Evolutionary conservation across 2,888 invertebrate genomes (phyloP).

Genomic region (Drosophila macrospina): DNA sequence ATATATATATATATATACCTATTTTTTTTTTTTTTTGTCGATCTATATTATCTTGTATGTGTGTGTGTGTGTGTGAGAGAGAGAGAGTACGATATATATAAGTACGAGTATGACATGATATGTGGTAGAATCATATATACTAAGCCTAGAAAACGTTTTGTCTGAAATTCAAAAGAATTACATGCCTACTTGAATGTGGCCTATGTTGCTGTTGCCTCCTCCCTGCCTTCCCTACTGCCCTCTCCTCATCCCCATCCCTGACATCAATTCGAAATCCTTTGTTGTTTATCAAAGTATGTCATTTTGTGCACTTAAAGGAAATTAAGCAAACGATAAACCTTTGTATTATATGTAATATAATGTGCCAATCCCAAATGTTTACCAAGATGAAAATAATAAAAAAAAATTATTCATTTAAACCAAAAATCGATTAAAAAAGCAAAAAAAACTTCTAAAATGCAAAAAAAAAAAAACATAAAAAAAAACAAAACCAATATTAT

Average conservation of each 20-base stretch:
- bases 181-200: constrained; percentile 23
- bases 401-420: constrained; percentile 9
- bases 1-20: neutral
- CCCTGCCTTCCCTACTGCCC: neutral
- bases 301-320: constrained; percentile 47
- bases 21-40: neutral
- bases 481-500: constrained; percentile 47
- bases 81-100: constrained; percentile 8
- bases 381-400: constrained; percentile 25
- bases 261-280: constrained; percentile 16
- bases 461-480: constrained; percentile 9
- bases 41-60: neutral
- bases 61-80: constrained; percentile 5
- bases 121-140: constrained; percentile 1
- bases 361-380: constrained; percentile 69
- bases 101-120: constrained; percentile 4
- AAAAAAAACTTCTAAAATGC: constrained; percentile 11
- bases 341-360: constrained; percentile 80
- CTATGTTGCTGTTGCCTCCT: constrained; percentile 27
- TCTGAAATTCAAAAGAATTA: constrained; percentile 12
- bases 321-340: constrained; percentile 36
- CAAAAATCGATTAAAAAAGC: constrained; percentile 24
- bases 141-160: constrained; percentile 14
- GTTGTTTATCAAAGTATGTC: constrained; percentile 12
- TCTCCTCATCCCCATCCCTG: too few relatives aligned